phyloP scores from a whole-genome alignment of 1,140 invertebrate species.

The Drosophila lini region DNA sequence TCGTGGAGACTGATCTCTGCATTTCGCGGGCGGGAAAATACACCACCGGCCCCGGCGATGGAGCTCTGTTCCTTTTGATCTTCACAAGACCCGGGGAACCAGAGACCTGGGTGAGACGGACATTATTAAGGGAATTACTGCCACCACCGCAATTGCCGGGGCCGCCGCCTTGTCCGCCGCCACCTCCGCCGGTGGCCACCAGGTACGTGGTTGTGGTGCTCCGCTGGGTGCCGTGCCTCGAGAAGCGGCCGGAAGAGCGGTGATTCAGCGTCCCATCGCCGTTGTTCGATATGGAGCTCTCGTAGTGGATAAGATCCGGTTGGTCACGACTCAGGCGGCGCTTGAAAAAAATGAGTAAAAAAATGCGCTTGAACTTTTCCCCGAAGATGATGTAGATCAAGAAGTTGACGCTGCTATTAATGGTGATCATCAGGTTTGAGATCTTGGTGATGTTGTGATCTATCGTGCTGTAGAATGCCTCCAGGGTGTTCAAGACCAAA shows the following conservation, averaged over 20 bases:
- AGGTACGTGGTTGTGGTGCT: slow-evolving; percentile 84
- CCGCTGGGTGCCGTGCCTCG: slow-evolving; percentile 87
- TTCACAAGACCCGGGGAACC: slow-evolving; percentile 74
- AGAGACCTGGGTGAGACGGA: slow-evolving; percentile 70
- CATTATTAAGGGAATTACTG: slow-evolving; percentile 73
- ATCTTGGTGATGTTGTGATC: slow-evolving; percentile 92
- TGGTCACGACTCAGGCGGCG: slow-evolving; percentile 87
- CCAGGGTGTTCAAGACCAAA: slow-evolving; percentile 94
- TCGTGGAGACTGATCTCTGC: slow-evolving; percentile 69
- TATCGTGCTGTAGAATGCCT: slow-evolving; percentile 89
- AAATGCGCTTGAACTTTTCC: slow-evolving; percentile 96
- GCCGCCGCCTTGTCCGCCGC: slow-evolving; percentile 76
- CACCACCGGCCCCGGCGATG: slow-evolving; percentile 88
- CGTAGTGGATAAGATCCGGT: slow-evolving; percentile 90
- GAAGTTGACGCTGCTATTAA: slow-evolving; percentile 98
- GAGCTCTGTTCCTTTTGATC: slow-evolving; percentile 80
- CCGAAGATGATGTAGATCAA: slow-evolving; percentile 99
- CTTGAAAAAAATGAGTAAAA: slow-evolving; percentile 94
- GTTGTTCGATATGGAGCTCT: slow-evolving; percentile 92
- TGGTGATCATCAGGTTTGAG: slow-evolving; percentile 96
- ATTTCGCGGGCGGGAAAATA: slow-evolving; percentile 87
- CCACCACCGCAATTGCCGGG: slow-evolving; percentile 84
- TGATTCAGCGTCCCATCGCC: slow-evolving; percentile 86
- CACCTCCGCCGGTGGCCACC: slow-evolving; percentile 80
- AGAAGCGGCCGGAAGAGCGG: slow-evolving; percentile 88